A percentile compares a stretch with the other conserved stretches of the same genome.
Conservation (phyloP, 1,140 invertebrate genomes). For the Dendrolimus kikuchii region DNA sequence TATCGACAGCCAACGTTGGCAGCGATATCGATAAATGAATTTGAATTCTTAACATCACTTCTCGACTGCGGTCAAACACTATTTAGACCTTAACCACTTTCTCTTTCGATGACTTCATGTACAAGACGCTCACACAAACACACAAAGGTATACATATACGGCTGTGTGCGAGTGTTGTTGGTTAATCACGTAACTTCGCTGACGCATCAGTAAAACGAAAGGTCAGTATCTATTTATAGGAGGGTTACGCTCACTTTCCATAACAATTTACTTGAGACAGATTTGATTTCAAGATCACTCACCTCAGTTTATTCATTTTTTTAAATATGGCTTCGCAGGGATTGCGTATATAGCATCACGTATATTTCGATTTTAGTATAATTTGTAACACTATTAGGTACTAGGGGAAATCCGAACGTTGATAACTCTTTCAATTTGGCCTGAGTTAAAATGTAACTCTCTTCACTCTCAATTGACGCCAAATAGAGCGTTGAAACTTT, state of each 20-base stretch:
- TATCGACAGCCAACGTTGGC: too few species aligned
- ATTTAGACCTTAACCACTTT: conserved; percentile 55
- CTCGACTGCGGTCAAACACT: conserved; percentile 26
- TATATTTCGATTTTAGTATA: too few species aligned
- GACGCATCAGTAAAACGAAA: conserved; percentile 61
- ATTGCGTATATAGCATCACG: too few species aligned
- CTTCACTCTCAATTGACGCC: too few species aligned
- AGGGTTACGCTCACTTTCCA: conserved; percentile 55
- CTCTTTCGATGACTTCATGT: conserved; percentile 52
- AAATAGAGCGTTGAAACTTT: too few species aligned
- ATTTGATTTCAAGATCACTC: conserved; percentile 39
- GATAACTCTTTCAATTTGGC: too few species aligned
- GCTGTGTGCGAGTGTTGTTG: conserved; percentile 41
- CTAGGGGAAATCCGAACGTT: too few species aligned
- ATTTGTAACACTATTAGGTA: too few species aligned
- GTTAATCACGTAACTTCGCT: conserved; percentile 55
- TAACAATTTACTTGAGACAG: conserved; percentile 37
- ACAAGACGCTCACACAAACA: conserved; percentile 27
- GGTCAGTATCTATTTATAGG: conserved; percentile 61
- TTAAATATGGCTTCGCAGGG: background rate
- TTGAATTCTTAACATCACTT: conserved; percentile 20
- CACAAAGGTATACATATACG: conserved; percentile 26
- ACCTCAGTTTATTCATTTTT: conserved; percentile 21
- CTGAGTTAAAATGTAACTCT: too few species aligned
- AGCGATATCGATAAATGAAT: background rate